A percentile compares a stretch with the other conserved stretches of the same genome.
Evolutionary conservation across 1,140 invertebrate genomes (phyloP).

Genomic region (Brachionus koreanus): DNA sequence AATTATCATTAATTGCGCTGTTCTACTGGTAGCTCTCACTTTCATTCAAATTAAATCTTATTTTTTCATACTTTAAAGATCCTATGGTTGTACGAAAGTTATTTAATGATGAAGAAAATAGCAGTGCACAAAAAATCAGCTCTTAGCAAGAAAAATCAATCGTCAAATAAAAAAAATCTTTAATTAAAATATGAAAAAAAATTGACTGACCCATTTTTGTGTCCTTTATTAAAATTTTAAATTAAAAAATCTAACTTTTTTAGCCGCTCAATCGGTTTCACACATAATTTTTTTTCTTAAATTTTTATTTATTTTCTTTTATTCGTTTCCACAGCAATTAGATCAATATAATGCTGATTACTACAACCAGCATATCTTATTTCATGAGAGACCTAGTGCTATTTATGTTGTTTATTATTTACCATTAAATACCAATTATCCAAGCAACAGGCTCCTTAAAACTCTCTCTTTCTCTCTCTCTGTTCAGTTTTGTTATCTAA

Average conservation of each 20-base stretch:
- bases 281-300: no score
- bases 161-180: background rate
- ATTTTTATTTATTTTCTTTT: background rate
- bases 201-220: background rate
- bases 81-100: slow-evolving; percentile 32
- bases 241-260: background rate
- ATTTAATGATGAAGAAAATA: background rate
- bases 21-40: background rate
- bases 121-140: background rate
- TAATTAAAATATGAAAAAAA: background rate
- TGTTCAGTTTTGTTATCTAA: background rate
- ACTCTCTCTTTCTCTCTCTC: no score
- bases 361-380: background rate
- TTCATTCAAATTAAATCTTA: background rate
- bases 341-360: background rate
- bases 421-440: no score
- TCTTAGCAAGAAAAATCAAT: background rate
- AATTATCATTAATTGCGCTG: slow-evolving; percentile 7
- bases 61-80: background rate
- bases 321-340: background rate
- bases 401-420: no score
- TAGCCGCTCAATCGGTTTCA: no score
- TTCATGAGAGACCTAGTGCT: no score
- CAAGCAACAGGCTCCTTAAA: no score
- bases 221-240: background rate